phyloP scores from a whole-genome alignment of 2,797 vertebrate species.

The Mastacembelus armatus region DNA sequence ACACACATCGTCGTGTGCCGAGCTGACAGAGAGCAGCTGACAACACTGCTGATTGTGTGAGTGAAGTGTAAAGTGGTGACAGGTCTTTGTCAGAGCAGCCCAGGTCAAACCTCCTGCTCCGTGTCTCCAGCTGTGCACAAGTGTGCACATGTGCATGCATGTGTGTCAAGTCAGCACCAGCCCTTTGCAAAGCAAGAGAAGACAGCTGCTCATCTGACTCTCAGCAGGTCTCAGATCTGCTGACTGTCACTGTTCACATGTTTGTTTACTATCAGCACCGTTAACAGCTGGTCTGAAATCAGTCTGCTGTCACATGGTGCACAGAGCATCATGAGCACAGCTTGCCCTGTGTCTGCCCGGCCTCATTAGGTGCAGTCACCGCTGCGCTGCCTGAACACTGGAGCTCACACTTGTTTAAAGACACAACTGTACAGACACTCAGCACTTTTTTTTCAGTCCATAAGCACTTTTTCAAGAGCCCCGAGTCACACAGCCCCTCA shows the following conservation, averaged over 20 bases:
- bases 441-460: conserved; percentile 51
- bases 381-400: conserved; percentile 50
- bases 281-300: conserved; percentile 67
- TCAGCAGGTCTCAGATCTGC: conserved; percentile 64
- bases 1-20: conserved; percentile 40
- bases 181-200: conserved; percentile 10
- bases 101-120: conserved; percentile 42
- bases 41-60: conserved; percentile 60
- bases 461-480: conserved; percentile 58
- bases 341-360: conserved; percentile 52
- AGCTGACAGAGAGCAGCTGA: conserved; percentile 55
- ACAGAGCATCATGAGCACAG: conserved; percentile 61
- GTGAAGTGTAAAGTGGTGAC: conserved; percentile 57
- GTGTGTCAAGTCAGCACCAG: conserved; percentile 10
- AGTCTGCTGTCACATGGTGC: conserved; percentile 47
- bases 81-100: conserved; percentile 54
- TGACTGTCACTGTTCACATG: conserved; percentile 56
- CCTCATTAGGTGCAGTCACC: conserved; percentile 68
- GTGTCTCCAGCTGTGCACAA: conserved; percentile 34
- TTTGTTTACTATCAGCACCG: conserved; percentile 66
- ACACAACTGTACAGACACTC: conserved; percentile 49
- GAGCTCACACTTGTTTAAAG: conserved; percentile 58
- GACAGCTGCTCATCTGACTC: conserved; percentile 63
- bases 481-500: conserved; percentile 22
- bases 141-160: background rate